phyloP scores from a whole-genome alignment of 2,888 invertebrate species.

The Eretmocerus hayati region DNA sequence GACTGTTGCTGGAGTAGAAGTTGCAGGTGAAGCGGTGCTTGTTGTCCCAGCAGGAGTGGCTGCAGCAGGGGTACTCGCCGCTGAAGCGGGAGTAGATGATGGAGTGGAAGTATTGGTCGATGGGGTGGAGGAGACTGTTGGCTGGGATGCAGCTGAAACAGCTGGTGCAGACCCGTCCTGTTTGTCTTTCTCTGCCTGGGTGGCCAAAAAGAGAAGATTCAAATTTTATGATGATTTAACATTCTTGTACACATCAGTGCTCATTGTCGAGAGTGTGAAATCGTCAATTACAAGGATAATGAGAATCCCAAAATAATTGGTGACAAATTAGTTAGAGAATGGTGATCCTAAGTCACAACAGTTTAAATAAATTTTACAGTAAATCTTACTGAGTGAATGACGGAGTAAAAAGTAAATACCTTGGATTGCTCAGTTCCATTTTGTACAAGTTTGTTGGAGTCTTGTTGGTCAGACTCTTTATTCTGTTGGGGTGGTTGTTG shows the following conservation, averaged over 20 bases:
- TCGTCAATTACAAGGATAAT: too few relatives aligned
- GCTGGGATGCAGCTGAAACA: not conserved
- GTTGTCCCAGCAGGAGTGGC: not conserved
- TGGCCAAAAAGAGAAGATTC: too few relatives aligned
- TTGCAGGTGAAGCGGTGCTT: not conserved
- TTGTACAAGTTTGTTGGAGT: conserved; percentile 19
- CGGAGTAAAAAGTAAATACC: conserved; percentile 8
- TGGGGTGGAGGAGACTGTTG: not conserved
- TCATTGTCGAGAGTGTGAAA: too few relatives aligned
- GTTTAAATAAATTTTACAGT: too few relatives aligned
- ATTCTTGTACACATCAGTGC: too few relatives aligned
- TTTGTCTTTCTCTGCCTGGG: conserved; percentile 10
- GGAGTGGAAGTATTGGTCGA: not conserved
- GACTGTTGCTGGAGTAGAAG: conserved; percentile 4
- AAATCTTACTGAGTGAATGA: too few relatives aligned
- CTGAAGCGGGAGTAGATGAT: not conserved
- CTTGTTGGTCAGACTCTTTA: conserved; percentile 1
- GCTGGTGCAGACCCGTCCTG: not conserved
- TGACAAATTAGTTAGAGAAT: too few relatives aligned
- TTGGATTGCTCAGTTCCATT: conserved; percentile 21
- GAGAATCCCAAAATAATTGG: too few relatives aligned
- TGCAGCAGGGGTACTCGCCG: not conserved
- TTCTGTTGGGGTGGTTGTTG: conserved; percentile 16
- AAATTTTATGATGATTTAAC: too few relatives aligned
- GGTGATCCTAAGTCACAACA: too few relatives aligned